Base-by-base conservation (phyloP, 2,888 invertebrate species). In the Meta bourneti region DNA sequence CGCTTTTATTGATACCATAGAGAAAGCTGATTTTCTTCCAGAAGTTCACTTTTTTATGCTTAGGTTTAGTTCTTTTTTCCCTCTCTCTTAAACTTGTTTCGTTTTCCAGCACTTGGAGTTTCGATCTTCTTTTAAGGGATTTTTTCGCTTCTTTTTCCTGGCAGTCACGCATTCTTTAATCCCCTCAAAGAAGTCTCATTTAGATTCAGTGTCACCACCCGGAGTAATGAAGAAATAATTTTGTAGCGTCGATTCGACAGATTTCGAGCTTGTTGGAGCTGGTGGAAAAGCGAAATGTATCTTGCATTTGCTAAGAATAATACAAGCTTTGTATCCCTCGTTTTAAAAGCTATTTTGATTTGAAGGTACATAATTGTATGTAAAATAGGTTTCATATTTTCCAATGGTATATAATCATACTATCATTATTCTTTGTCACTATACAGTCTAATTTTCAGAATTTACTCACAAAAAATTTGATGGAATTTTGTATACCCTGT, bases 1-100 rank as follows among this genome's bases (percentile, higher is more conserved):
- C 77, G 87, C 79, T 87, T 87, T 87, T 87, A 87, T 87, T 87
- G 87, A 87, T 87, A 80, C 78, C 54, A 54, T 69, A 16, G 70
- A 13, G 49, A 69, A 80, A 78, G 78, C 69, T 70, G 77, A 80
- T 80, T 80, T 87, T 87, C 69, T 72, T 80, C 54, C 51, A 70
- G 72, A 48, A 69, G 77, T 49, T 79, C 79, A 20, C n/a, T 72
- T 48, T 80, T 34, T 72, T 71, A 52, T 79, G 49, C 49, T 78
- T 78, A 34, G 34, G 34, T 19, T 78, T 86, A 51, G 20, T 83
- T 70, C 52, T 20, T 79, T 72, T 75, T 34, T 54, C 74, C 74
- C 74, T 16, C 11, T 51, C 49, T 72, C 82, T 82, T 69, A 70
- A 86, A 78, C 20, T 48, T 51, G 72, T 80, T 72, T 72, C 79